Base-by-base conservation (phyloP, 1,140 invertebrate genomes). In the Manduca sexta region DNA sequence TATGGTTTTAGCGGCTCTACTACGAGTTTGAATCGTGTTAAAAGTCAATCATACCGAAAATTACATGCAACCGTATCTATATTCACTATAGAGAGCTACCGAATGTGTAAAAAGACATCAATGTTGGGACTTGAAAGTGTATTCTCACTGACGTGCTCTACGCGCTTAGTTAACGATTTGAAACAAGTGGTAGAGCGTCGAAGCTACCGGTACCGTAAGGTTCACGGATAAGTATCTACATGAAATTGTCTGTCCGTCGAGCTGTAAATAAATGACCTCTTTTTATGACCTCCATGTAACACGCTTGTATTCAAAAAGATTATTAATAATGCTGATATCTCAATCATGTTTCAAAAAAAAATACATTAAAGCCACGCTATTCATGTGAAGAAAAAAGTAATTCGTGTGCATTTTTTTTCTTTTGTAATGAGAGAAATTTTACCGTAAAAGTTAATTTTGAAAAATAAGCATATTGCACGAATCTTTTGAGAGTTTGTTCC, bases 221-320 rank as follows among this genome's bases (percentile, higher is more conserved):
- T 48, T 50, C 52, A 61, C 43, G 63, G 53, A 52, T 62, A 59
- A 56, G 39, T 57, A 55, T 62, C 62, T 50, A 64, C 56, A 59
- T 52, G 64, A 69, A 8, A 67, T 69, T 64, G 56, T 56, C 61
- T 56, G 58, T 51, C 51, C 45, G 57, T 62, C 50, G 45, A 51
- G 56, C 49, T 49, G 54, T 45, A 62, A 56, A 71, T 61, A 67
- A 71, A 64, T 60, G 71, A 75, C 64, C 64, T 64, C 65, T 67
- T 77, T 63, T 62, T 54, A 59, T 53, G 54, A 46, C 40, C 47
- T 48, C 53, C 30, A 42, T 54, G 55, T 51, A 52, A 52, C 60
- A 48, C 40, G 65, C 64, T 64, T 63, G 59, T 69, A 69, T 70
- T 72, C 62, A 56, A 64, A 60, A 59, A 45, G 15, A 33, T 54